Percentiles rank a stretch among this genome's conserved stretches.
Evolutionary conservation across 2,113 vertebrate species (phyloP).

Genomic region (Microtus montanus): DNA sequence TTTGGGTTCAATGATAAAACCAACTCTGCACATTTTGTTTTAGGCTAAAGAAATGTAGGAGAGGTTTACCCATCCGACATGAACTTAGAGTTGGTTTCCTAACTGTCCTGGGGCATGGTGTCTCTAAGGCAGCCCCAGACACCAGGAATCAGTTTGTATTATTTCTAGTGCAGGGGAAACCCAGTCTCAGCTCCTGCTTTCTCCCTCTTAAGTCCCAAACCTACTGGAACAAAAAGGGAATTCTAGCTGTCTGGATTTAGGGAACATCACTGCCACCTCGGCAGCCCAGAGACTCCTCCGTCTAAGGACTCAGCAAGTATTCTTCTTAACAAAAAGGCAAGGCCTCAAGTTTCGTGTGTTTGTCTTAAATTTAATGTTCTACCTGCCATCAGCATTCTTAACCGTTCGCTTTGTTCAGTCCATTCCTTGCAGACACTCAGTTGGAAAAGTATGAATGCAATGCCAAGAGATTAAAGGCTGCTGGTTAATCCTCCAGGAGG

Average conservation of each 20-base stretch:
- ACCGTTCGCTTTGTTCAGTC: slow-evolving; percentile 47
- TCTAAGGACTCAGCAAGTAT: background rate
- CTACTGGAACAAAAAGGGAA: background rate
- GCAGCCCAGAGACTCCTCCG: background rate
- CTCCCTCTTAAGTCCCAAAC: background rate
- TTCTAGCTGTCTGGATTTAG: background rate
- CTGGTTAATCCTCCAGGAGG: slow-evolving; percentile 26
- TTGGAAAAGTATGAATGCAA: background rate
- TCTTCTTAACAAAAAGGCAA: slow-evolving; percentile 32
- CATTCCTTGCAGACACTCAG: slow-evolving; percentile 17
- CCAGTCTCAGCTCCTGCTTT: background rate
- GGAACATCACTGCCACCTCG: no score
- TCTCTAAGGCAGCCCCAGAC: background rate
- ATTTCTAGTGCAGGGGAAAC: background rate
- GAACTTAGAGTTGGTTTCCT: background rate
- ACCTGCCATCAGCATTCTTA: slow-evolving; percentile 58
- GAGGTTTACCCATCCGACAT: background rate
- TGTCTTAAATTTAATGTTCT: background rate
- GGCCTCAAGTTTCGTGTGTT: background rate
- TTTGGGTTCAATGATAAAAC: background rate
- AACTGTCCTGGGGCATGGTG: background rate
- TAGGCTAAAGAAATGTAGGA: background rate
- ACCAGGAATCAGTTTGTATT: background rate
- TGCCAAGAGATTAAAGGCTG: slow-evolving; percentile 23
- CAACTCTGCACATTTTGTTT: background rate